Evolutionary conservation across 2,113 vertebrate genomes (phyloP).

Genomic region (Illadopsis cleaveri): DNA sequence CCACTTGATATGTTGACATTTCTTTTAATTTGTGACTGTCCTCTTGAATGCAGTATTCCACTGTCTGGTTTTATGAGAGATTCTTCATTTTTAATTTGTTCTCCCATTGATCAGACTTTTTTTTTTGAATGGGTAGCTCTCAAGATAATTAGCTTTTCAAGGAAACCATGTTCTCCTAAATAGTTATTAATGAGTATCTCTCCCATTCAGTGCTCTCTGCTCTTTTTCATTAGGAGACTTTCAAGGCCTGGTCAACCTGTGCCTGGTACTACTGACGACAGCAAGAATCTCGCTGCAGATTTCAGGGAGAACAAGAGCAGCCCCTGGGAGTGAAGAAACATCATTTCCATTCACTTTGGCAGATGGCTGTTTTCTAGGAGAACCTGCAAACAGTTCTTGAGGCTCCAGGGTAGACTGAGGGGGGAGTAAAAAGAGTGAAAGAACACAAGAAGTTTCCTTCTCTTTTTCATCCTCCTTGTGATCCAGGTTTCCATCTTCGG

Average conservation of each 20-base stretch:
- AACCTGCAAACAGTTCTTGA: background rate
- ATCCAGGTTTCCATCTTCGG: background rate
- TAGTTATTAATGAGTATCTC: background rate
- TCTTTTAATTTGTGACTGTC: conserved; percentile 32
- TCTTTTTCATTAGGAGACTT: background rate
- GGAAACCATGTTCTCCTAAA: background rate
- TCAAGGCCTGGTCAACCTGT: background rate
- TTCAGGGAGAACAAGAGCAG: background rate
- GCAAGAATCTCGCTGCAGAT: background rate
- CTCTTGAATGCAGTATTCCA: background rate
- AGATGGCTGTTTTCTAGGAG: background rate
- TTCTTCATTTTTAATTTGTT: conserved; percentile 18
- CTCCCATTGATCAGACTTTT: background rate
- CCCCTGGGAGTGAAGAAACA: background rate
- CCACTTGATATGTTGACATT: conserved; percentile 45
- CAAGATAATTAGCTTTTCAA: conserved; percentile 24
- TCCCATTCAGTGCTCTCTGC: background rate
- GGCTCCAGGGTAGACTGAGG: background rate
- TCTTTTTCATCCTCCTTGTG: background rate
- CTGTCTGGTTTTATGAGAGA: conserved; percentile 3
- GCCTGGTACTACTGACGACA: background rate
- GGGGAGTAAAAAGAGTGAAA: background rate
- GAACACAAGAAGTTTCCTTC: background rate
- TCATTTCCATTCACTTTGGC: background rate
- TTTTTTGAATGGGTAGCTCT: background rate